These are phyloP conservation scores for Panulirus ornatus DNA, from an alignment of 1,140 invertebrate species.

Conservation along the genomic window DNA sequence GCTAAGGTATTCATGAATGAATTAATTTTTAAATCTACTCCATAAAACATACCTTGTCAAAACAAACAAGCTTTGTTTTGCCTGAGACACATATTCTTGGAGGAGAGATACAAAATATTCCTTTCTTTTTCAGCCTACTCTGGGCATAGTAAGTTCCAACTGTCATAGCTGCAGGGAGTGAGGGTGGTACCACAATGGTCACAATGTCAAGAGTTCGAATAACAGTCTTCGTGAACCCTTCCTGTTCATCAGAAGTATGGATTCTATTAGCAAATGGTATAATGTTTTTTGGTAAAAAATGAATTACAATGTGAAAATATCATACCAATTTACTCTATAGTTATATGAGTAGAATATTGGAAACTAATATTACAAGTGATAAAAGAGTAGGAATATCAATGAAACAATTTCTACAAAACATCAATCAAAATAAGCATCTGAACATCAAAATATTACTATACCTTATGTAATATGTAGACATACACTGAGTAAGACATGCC, in stretches of 20 bases:
- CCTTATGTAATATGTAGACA: conserved; percentile 77
- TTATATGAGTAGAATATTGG: no score
- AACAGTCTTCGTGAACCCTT: conserved; percentile 79
- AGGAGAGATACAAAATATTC: conserved; percentile 96
- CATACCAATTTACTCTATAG: no score
- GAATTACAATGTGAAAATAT: no score
- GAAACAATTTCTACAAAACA: no score
- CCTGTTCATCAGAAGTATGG: conserved; percentile 42
- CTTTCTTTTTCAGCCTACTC: conserved; percentile 86
- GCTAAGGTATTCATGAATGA: no score
- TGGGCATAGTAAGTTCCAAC: conserved; percentile 96
- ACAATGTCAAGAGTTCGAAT: conserved; percentile 93
- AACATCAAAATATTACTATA: conserved; percentile 57
- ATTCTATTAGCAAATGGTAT: no score
- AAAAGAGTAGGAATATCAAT: no score
- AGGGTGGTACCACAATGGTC: conserved; percentile 95
- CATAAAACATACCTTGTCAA: conserved; percentile 91
- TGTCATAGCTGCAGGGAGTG: conserved; percentile 94
- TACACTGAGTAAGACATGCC: conserved; percentile 81
- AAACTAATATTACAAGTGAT: not conserved
- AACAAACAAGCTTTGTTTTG: conserved; percentile 96
- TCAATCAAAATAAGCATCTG: not conserved
- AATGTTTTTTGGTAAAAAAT: no score
- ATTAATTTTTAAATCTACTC: no score
- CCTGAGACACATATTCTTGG: conserved; percentile 96